Conservation (phyloP, 37 sponge, comb jelly and placozoan species). For the Spongilla lacustris region DNA sequence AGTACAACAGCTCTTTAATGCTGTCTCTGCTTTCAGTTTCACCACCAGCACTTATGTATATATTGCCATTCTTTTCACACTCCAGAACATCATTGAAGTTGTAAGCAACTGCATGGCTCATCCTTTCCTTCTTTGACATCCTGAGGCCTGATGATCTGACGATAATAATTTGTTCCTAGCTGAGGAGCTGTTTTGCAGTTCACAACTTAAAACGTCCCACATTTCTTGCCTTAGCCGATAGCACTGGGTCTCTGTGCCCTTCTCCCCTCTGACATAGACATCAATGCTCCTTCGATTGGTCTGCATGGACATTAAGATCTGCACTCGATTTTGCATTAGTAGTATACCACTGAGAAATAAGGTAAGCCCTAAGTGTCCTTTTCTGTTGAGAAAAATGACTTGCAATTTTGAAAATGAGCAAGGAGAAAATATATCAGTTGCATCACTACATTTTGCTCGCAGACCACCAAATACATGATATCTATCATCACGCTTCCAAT, state of each 20-base stretch:
- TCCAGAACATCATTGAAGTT: neutral
- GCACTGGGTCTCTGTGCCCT: neutral
- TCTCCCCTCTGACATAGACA: neutral
- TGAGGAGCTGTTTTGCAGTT: neutral
- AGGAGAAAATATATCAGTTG: neutral
- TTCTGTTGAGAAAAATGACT: neutral
- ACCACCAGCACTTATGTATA: neutral
- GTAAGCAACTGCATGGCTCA: neutral
- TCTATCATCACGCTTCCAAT: neutral
- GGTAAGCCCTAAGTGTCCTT: neutral
- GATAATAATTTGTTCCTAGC: neutral
- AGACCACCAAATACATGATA: neutral
- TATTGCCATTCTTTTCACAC: neutral
- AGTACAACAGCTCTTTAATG: neutral
- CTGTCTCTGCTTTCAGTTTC: neutral
- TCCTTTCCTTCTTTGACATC: neutral
- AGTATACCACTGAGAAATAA: neutral
- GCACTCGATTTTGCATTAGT: neutral
- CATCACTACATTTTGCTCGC: neutral
- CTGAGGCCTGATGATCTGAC: neutral
- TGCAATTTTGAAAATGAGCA: neutral
- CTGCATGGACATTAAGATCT: neutral
- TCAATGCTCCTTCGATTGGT: neutral
- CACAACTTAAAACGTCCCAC: neutral
- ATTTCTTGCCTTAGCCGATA: neutral